Conservation (phyloP, 2,888 invertebrate genomes). For the Dynastes tityus region DNA sequence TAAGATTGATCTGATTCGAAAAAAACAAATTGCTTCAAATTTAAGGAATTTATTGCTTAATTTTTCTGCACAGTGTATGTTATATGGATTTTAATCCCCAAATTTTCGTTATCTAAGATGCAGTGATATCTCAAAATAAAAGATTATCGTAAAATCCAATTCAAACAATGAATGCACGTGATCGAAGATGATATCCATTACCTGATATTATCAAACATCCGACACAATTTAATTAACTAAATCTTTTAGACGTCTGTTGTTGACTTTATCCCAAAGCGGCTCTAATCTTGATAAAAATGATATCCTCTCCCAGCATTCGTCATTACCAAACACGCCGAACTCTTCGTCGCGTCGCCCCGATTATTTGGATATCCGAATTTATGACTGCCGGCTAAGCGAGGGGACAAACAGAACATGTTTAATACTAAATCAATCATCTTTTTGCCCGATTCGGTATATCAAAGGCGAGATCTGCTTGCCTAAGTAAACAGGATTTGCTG, state of each 20-base stretch:
- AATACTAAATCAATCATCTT: conserved; percentile 61
- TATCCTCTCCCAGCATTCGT: conserved; percentile 4
- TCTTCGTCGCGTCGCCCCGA: conserved; percentile 6
- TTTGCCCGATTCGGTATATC: conserved; percentile 54
- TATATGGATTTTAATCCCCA: too few relatives aligned
- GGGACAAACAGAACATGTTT: conserved; percentile 55
- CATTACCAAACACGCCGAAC: conserved; percentile 14
- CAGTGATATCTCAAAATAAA: too few relatives aligned
- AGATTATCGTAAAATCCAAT: too few relatives aligned
- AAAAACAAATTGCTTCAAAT: too few relatives aligned
- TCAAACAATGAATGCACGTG: too few relatives aligned
- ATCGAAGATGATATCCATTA: too few relatives aligned
- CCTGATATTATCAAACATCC: background rate
- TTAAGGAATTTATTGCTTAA: too few relatives aligned
- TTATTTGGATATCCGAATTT: conserved; percentile 32
- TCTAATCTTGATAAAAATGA: conserved; percentile 13
- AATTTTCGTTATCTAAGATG: too few relatives aligned
- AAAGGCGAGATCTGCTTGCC: conserved; percentile 48
- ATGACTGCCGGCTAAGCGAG: conserved; percentile 20
- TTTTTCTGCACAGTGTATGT: too few relatives aligned
- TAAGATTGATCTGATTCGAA: too few relatives aligned
- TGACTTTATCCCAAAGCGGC: background rate
- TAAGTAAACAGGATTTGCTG: conserved; percentile 54
- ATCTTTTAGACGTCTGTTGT: background rate
- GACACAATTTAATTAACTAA: background rate